Conservation (phyloP, 2,797 vertebrate genomes). For the Pampus argenteus region DNA sequence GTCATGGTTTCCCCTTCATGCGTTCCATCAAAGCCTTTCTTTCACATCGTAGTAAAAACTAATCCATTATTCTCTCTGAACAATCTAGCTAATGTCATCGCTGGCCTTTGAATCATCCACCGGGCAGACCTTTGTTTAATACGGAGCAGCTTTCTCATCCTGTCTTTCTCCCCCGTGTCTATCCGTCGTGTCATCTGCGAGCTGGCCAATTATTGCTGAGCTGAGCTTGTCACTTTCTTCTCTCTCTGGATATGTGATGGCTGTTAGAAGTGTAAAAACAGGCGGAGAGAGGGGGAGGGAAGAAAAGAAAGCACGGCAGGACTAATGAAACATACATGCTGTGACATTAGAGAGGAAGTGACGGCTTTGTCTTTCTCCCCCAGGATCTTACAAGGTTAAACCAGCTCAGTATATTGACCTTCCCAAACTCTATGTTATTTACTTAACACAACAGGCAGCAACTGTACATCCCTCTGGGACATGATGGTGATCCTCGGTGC, state of each 20-base stretch:
- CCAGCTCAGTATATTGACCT: constrained; percentile 34
- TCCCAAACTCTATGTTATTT: constrained; percentile 39
- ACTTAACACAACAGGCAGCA: constrained; percentile 17
- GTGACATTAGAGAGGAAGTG: constrained; percentile 23
- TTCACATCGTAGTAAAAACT: constrained; percentile 26
- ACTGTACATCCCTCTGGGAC: constrained; percentile 17
- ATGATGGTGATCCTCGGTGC: neutral
- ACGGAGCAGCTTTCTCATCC: constrained; percentile 42
- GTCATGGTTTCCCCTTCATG: constrained; percentile 34
- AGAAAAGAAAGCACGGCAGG: constrained; percentile 12
- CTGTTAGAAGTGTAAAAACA: constrained; percentile 57
- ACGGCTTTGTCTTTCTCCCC: neutral
- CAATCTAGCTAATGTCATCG: constrained; percentile 25
- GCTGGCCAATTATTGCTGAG: constrained; percentile 65
- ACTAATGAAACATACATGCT: constrained; percentile 56
- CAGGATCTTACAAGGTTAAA: constrained; percentile 2
- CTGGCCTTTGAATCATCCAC: constrained; percentile 30
- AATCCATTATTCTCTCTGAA: constrained; percentile 58
- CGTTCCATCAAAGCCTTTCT: constrained; percentile 41
- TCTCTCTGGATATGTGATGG: constrained; percentile 59
- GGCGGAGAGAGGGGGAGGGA: constrained; percentile 7
- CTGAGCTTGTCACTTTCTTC: constrained; percentile 64
- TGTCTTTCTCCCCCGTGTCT: constrained; percentile 40
- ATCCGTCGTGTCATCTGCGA: constrained; percentile 50
- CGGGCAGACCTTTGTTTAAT: constrained; percentile 49